Evolutionary conservation across 2,113 vertebrate species (phyloP).

Genomic region (Tenrec ecaudatus): DNA sequence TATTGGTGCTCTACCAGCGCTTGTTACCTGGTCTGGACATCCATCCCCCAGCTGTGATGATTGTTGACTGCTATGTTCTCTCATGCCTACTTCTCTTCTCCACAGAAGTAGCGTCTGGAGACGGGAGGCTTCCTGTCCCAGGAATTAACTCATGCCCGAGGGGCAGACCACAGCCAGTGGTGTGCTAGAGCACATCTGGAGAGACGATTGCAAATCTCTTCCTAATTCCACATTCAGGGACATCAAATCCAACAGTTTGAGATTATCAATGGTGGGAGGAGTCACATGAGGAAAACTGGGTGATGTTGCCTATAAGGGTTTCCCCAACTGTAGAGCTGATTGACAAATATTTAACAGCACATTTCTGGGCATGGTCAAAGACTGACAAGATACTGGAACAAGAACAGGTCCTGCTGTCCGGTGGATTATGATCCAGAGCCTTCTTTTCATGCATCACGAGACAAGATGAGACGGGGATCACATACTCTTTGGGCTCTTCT

Average conservation of each 20-base stretch:
- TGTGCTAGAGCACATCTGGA: background rate
- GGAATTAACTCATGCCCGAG: background rate
- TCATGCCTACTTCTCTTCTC: background rate
- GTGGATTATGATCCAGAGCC: background rate
- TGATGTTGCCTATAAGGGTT: background rate
- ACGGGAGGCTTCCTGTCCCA: background rate
- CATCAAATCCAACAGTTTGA: background rate
- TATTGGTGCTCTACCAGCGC: background rate
- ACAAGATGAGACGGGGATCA: background rate
- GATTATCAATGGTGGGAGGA: background rate
- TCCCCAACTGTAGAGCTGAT: background rate
- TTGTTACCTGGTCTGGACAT: background rate
- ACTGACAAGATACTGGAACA: background rate
- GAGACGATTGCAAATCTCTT: background rate
- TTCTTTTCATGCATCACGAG: background rate
- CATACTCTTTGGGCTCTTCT: background rate
- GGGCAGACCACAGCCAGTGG: background rate
- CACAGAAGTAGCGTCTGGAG: background rate
- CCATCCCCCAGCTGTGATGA: background rate
- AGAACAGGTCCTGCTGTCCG: background rate
- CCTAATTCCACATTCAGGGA: background rate
- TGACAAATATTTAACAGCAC: background rate
- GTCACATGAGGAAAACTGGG: background rate
- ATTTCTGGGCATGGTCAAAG: background rate
- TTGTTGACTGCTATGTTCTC: background rate